Percentiles rank a stretch among this genome's conserved stretches.
These are phyloP conservation scores for Oscheius sp. DNA, from an alignment of 2,888 invertebrate genomes.

Conservation along the genomic window DNA sequence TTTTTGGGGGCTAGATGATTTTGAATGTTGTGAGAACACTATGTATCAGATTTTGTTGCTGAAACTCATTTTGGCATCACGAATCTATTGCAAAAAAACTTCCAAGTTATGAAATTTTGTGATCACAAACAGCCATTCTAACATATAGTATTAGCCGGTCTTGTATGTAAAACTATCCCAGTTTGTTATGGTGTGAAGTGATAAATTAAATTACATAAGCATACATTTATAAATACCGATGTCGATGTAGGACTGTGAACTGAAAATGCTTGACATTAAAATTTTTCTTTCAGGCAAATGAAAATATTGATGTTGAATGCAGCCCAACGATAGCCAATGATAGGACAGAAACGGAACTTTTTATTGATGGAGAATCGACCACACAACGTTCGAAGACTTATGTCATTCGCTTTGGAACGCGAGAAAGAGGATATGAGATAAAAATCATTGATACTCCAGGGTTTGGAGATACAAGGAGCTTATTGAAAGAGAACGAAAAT, in stretches of 20 bases:
- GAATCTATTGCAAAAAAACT: no score
- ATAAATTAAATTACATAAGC: no score
- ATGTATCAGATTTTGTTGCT: no score
- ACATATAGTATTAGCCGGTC: no score
- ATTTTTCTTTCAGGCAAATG: background rate
- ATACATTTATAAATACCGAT: background rate
- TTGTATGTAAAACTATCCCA: no score
- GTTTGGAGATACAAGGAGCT: constrained; percentile 12
- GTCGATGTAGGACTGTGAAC: background rate
- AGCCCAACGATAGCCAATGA: background rate
- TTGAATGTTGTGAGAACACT: no score
- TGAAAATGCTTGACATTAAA: background rate
- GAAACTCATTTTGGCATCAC: no score
- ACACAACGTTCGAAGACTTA: constrained; percentile 18
- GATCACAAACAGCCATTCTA: no score
- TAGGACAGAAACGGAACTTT: background rate
- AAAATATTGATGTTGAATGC: background rate
- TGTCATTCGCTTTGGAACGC: background rate
- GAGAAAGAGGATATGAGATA: background rate
- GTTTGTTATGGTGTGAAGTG: no score
- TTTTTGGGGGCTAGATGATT: no score
- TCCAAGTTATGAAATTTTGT: no score
- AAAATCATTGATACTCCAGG: constrained; percentile 26
- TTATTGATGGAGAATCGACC: background rate
- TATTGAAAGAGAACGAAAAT: constrained; percentile 5